phyloP scores from a whole-genome alignment of 2,113 vertebrate genomes.

The Phrynosoma platyrhinos region DNA sequence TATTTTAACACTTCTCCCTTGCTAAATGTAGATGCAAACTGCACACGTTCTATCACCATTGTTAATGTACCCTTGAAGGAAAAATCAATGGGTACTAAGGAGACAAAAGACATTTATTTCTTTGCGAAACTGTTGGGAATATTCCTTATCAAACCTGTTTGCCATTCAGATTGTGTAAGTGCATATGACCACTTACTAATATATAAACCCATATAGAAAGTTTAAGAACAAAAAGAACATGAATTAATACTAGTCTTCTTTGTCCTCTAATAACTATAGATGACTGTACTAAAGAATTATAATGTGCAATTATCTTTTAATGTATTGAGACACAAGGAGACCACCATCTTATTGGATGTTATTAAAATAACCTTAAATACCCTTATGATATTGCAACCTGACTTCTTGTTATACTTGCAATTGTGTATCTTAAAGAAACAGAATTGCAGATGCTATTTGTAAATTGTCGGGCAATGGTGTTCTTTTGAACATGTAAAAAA shows the following conservation, averaged over 20 bases:
- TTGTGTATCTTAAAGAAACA: neutral
- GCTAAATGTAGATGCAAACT: slow-evolving; percentile 66
- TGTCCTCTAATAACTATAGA: slow-evolving; percentile 49
- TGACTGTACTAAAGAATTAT: slow-evolving; percentile 32
- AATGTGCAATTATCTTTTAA: slow-evolving; percentile 27
- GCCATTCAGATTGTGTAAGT: slow-evolving; percentile 14
- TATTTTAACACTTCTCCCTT: slow-evolving; percentile 67
- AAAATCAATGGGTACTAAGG: slow-evolving; percentile 70
- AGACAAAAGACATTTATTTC: slow-evolving; percentile 71
- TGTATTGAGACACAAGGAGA: slow-evolving; percentile 41
- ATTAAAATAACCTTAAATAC: slow-evolving; percentile 43
- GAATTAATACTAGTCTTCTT: neutral
- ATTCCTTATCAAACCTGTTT: slow-evolving; percentile 42
- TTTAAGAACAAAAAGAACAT: slow-evolving; percentile 38
- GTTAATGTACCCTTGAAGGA: slow-evolving; percentile 61
- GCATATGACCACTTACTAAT: neutral
- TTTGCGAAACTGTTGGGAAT: slow-evolving; percentile 54
- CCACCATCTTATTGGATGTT: slow-evolving; percentile 20
- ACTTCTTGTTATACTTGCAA: neutral
- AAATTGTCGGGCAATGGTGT: neutral
- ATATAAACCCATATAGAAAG: slow-evolving; percentile 48
- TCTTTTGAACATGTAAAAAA: slow-evolving; percentile 16
- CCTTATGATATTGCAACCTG: neutral
- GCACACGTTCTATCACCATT: slow-evolving; percentile 64
- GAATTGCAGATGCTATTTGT: neutral